Evolutionary conservation across 2,797 vertebrate species (phyloP), one percentile per base, ranked within the genome.

Genomic region (Pachyuromys duprasi): DNA sequence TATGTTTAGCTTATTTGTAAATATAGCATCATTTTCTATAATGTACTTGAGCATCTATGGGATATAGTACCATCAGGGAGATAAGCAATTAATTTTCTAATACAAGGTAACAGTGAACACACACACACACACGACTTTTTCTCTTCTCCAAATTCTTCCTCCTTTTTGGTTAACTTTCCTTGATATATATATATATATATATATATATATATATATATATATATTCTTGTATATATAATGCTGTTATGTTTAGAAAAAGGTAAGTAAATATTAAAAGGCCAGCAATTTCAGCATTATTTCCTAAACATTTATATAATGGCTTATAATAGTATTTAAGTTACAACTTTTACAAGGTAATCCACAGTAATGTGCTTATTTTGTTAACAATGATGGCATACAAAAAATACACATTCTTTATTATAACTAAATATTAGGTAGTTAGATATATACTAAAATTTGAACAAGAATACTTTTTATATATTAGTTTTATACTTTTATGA

Each of bases 371-470:
- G 14, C 45, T 62, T 86, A 70, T 91, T 75, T 93, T 88, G 15
- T 53, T 69, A 31, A 81, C 75, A 57, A 86, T 89, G 9, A 33
- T n/a, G 67, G 26, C 8, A 57, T 39, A 63, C 6, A 57, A 87
- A 70, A 70, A 78, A 88, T 62, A 7, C 83, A 75, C 1, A 33
- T 31, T 57, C 13, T 26, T 90, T 90, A 74, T 39, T 90, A 49
- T 39, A 89, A 82, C 49, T 86, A 75, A 53, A 86, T 72, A 78
- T 31, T 67, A 69, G 60, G 5, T 78, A 2, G 2, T 22, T 62
- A 90, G 8, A 17, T 84, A 60, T 11, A 1, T 78, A 67, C 11
- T 93, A 93, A 91, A 90, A 49, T 80, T 55, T 91, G 39, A 96
- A 70, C 9, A 70, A 12, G 4, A 45, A 79, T 39, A 84, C 39